Conservation (phyloP, 1,140 invertebrate species). For the Octopus bimaculoides region DNA sequence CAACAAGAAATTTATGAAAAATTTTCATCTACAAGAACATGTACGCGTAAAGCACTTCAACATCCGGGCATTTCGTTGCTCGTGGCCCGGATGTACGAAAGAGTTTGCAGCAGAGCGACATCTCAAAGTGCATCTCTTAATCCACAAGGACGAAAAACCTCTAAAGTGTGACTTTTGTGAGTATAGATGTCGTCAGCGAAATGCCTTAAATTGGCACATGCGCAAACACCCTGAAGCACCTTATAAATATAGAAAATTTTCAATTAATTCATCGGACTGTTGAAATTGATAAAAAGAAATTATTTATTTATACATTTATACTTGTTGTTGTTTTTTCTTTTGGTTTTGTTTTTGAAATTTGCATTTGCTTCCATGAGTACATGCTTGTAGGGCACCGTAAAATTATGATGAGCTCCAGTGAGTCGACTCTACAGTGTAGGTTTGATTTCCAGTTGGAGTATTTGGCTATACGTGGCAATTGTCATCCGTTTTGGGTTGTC, state of each 20-base stretch:
- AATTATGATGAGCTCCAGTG: too few species aligned
- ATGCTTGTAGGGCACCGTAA: too few species aligned
- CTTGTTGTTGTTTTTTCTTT: neutral
- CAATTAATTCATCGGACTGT: slow-evolving; percentile 4
- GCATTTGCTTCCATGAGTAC: too few species aligned
- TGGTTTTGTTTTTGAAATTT: neutral
- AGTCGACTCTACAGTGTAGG: too few species aligned
- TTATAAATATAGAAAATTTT: slow-evolving; percentile 26
- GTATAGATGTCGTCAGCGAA: slow-evolving; percentile 49
- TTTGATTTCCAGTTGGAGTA: too few species aligned
- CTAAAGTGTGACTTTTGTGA: slow-evolving; percentile 70
- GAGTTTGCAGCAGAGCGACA: slow-evolving; percentile 42
- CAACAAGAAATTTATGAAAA: slow-evolving; percentile 33
- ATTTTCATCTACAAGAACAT: slow-evolving; percentile 38
- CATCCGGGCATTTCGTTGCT: slow-evolving; percentile 35
- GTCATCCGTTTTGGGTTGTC: too few species aligned
- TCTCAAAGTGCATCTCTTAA: slow-evolving; percentile 75
- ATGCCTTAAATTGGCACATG: slow-evolving; percentile 50
- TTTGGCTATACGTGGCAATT: too few species aligned
- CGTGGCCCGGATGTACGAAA: slow-evolving; percentile 39
- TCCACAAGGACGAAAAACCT: slow-evolving; percentile 80
- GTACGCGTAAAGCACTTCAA: slow-evolving; percentile 36
- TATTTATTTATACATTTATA: slow-evolving; percentile 1
- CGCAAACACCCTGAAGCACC: slow-evolving; percentile 48
- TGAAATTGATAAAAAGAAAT: slow-evolving; percentile 9